A percentile compares a stretch with the other conserved stretches of the same genome.
Evolutionary conservation across 2,797 vertebrate genomes (phyloP).

Genomic region (Sebastes baramenuke): DNA sequence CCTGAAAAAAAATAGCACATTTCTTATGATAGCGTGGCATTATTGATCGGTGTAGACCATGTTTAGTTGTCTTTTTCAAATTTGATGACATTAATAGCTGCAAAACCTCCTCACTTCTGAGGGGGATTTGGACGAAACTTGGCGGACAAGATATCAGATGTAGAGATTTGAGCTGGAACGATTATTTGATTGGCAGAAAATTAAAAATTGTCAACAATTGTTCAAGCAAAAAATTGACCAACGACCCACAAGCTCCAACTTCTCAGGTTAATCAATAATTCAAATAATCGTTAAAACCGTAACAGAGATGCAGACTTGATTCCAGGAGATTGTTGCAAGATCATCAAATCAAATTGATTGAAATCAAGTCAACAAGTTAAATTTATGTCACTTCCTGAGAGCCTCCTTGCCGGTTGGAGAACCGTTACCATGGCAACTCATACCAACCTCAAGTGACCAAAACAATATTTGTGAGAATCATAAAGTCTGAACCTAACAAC

Average conservation of each 20-base stretch:
- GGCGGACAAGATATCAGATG: not conserved
- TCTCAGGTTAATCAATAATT: too few species aligned
- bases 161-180: not conserved
- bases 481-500: too few species aligned
- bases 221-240: too few species aligned
- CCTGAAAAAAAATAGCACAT: not conserved
- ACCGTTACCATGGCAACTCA: too few species aligned
- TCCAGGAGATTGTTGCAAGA: not conserved
- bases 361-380: not conserved
- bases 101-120: not conserved
- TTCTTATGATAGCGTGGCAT: not conserved
- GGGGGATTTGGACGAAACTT: not conserved
- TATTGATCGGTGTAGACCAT: not conserved
- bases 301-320: not conserved
- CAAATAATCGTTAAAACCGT: not conserved
- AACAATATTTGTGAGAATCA: too few species aligned
- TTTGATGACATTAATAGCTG: not conserved
- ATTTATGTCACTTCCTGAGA: too few species aligned
- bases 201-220: not conserved
- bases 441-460: too few species aligned
- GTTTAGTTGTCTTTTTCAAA: not conserved
- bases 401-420: too few species aligned
- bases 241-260: too few species aligned
- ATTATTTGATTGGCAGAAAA: not conserved
- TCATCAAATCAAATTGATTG: not conserved